phyloP scores from a whole-genome alignment of 92 coral and sea anemone genomes.

The Scolanthus callimorphus region DNA sequence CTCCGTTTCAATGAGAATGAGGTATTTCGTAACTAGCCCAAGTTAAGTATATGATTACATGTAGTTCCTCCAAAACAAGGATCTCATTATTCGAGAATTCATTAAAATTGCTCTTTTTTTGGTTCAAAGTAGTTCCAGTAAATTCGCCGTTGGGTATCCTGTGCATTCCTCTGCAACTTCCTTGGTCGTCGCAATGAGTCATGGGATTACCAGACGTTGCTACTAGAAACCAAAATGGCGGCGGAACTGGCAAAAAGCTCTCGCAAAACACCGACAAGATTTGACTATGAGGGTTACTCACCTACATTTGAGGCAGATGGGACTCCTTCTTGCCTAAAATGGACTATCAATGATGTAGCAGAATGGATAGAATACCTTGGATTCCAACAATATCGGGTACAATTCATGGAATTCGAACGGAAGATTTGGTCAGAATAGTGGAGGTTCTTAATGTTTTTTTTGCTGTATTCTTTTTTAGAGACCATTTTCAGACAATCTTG shows the following conservation, averaged over 20 bases:
- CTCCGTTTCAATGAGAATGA: too few relatives aligned
- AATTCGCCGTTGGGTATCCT: neutral
- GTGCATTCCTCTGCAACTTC: neutral
- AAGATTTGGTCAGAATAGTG: too few relatives aligned
- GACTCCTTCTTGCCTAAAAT: conserved; percentile 75
- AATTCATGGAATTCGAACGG: too few relatives aligned
- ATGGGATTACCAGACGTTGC: conserved; percentile 38
- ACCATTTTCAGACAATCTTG: conserved; percentile 79
- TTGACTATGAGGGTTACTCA: conserved; percentile 68
- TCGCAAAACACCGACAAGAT: conserved; percentile 79
- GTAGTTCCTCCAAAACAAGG: too few relatives aligned
- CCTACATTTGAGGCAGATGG: conserved; percentile 89
- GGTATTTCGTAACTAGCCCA: too few relatives aligned
- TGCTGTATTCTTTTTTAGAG: conserved; percentile 30
- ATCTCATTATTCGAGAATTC: too few relatives aligned
- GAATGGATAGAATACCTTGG: conserved; percentile 95
- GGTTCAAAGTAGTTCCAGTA: too few relatives aligned
- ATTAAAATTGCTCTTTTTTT: too few relatives aligned
- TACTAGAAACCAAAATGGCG: conserved; percentile 86
- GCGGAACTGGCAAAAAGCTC: conserved; percentile 59
- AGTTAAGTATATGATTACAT: too few relatives aligned
- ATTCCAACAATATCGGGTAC: conserved; percentile 84
- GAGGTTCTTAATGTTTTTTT: too few relatives aligned
- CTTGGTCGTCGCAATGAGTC: conserved; percentile 14
- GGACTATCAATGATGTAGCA: conserved; percentile 93